phyloP scores from a whole-genome alignment of 2,797 vertebrate species.

The Danio albolineatus region DNA sequence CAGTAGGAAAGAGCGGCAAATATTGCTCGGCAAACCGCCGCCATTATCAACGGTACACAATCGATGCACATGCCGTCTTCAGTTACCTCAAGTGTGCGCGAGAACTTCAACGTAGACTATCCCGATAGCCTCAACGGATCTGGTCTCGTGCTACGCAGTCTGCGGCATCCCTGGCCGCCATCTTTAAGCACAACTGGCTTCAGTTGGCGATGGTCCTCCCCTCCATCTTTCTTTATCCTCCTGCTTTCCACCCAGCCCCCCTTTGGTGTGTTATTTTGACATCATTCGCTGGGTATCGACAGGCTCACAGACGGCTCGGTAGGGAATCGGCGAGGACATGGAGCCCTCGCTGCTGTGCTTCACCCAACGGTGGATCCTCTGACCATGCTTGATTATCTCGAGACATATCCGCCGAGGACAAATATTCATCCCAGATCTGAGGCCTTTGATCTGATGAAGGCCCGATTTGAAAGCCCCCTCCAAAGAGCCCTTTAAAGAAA shows the following conservation, averaged over 20 bases:
- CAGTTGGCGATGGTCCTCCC: conserved; percentile 81
- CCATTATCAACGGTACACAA: conserved; percentile 66
- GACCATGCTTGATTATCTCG: conserved; percentile 74
- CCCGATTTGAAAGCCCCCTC: conserved; percentile 81
- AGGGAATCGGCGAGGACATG: conserved; percentile 77
- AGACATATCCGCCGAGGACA: conserved; percentile 67
- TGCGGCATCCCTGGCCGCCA: conserved; percentile 82
- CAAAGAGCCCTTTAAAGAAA: conserved; percentile 80
- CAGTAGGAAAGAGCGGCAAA: conserved; percentile 59
- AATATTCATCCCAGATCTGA: conserved; percentile 71
- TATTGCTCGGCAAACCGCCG: conserved; percentile 65
- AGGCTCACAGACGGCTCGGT: conserved; percentile 78
- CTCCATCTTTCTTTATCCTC: conserved; percentile 76
- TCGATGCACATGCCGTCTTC: conserved; percentile 69
- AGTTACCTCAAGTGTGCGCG: conserved; percentile 71
- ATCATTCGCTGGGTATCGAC: conserved; percentile 81
- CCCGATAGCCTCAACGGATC: conserved; percentile 74
- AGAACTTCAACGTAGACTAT: conserved; percentile 69
- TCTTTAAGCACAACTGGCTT: conserved; percentile 85
- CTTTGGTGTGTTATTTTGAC: conserved; percentile 77
- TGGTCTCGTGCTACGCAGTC: conserved; percentile 78
- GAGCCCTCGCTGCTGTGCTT: conserved; percentile 79
- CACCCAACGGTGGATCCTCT: conserved; percentile 76
- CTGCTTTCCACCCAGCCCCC: conserved; percentile 77
- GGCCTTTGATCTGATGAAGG: conserved; percentile 86